Evolutionary conservation across 2,113 vertebrate species (phyloP).

Genomic region (Raja brachyura): DNA sequence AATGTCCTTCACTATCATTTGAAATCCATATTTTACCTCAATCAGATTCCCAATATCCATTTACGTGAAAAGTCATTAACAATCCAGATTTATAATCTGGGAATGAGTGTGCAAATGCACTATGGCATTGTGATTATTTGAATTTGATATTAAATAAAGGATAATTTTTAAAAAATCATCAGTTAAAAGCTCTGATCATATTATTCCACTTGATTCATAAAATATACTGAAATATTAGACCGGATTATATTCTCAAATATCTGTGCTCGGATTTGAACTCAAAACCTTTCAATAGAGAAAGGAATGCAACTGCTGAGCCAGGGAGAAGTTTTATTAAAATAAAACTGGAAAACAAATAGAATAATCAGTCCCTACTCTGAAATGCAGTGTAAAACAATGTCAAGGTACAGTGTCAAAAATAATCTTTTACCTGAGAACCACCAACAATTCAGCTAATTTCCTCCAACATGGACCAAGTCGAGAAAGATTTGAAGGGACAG

Average conservation of each 20-base stretch:
- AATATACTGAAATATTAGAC: too few relatives aligned
- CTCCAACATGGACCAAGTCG: not conserved
- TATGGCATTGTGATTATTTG: not conserved
- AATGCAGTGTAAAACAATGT: not conserved
- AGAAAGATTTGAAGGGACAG: not conserved
- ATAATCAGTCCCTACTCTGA: not conserved
- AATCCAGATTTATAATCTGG: not conserved
- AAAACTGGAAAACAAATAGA: not conserved
- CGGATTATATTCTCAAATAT: too few relatives aligned
- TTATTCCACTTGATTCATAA: too few relatives aligned
- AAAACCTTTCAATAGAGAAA: not conserved
- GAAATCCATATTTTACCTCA: not conserved
- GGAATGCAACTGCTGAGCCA: not conserved
- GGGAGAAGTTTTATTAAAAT: not conserved
- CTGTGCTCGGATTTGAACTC: not conserved
- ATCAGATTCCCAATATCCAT: not conserved
- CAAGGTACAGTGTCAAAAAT: not conserved
- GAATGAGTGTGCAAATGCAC: too few relatives aligned
- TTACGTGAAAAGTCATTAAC: not conserved
- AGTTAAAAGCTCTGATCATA: too few relatives aligned
- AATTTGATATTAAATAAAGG: not conserved
- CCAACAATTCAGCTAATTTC: not conserved
- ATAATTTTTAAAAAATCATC: not conserved
- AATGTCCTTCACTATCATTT: not conserved
- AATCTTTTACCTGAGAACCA: not conserved